These are phyloP conservation scores for Plusia festucae DNA, from an alignment of 2,888 invertebrate genomes.

Conservation along the genomic window DNA sequence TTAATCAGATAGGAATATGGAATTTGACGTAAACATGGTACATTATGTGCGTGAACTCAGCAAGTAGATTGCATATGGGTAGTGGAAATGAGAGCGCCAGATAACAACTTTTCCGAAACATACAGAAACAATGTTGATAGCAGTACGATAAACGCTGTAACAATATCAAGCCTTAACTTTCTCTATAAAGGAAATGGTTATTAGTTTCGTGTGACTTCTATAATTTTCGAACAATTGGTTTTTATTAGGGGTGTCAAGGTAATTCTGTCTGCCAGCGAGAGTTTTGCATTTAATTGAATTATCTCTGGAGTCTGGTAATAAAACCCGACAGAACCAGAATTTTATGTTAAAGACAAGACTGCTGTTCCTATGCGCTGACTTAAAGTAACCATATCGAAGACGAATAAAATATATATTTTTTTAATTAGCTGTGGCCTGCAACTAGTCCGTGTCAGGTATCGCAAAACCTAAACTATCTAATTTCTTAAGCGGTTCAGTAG, in stretches of 20 bases:
- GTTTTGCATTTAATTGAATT: neutral
- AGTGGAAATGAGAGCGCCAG: slow-evolving; percentile 32
- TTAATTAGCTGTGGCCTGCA: too few species aligned
- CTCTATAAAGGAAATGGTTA: slow-evolving; percentile 63
- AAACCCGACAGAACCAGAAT: slow-evolving; percentile 1
- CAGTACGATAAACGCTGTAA: slow-evolving; percentile 58
- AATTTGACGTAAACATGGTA: slow-evolving; percentile 47
- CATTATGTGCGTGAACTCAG: slow-evolving; percentile 31
- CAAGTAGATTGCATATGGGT: slow-evolving; percentile 39
- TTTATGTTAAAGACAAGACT: neutral
- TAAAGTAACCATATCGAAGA: neutral
- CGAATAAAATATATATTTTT: neutral
- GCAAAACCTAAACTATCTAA: too few species aligned
- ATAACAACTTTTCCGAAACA: slow-evolving; percentile 62
- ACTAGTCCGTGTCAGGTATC: too few species aligned
- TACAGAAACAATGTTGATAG: slow-evolving; percentile 63
- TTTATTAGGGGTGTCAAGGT: slow-evolving; percentile 33
- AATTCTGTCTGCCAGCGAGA: slow-evolving; percentile 14
- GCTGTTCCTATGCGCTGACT: neutral
- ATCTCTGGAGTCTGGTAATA: slow-evolving; percentile 4
- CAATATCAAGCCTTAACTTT: slow-evolving; percentile 66
- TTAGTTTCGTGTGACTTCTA: slow-evolving; percentile 58
- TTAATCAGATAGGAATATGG: slow-evolving; percentile 61
- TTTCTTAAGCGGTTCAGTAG: too few species aligned
- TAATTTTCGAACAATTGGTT: slow-evolving; percentile 51